These are phyloP conservation scores for Tetrapedia diversipes DNA, from an alignment of 2,888 invertebrate species.

Conservation along the genomic window DNA sequence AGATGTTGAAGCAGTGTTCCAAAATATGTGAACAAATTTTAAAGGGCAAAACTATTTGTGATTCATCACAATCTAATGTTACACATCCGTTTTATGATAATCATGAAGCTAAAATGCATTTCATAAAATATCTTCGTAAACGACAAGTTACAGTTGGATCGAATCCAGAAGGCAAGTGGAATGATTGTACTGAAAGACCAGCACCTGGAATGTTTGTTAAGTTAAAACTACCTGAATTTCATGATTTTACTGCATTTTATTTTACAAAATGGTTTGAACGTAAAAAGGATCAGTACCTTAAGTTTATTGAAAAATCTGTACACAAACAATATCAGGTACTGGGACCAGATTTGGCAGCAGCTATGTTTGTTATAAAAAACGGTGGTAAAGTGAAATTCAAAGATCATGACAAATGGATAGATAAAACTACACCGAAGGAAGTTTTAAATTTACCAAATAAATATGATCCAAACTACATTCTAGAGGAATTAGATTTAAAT, in stretches of 20 bases:
- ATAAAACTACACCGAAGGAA: constrained; percentile 80
- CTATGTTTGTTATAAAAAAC: constrained; percentile 92
- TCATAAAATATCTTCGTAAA: constrained; percentile 23
- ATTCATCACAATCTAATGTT: neutral
- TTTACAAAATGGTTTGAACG: constrained; percentile 85
- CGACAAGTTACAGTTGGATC: neutral
- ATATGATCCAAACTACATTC: constrained; percentile 85
- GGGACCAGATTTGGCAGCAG: constrained; percentile 92
- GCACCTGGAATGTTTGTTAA: neutral
- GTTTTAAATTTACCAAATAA: constrained; percentile 85
- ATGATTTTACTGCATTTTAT: constrained; percentile 11
- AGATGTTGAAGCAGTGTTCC: constrained; percentile 29
- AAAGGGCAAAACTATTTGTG: neutral
- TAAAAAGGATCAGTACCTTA: constrained; percentile 80
- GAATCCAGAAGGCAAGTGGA: too few relatives aligned
- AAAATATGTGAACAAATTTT: constrained; percentile 1
- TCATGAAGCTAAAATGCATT: neutral
- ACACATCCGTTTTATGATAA: constrained; percentile 26
- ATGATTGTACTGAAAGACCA: neutral
- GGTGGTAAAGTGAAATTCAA: constrained; percentile 89
- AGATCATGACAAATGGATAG: constrained; percentile 83
- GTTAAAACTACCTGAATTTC: neutral
- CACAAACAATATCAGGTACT: constrained; percentile 86
- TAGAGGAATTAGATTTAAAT: constrained; percentile 93
- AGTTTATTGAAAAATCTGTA: constrained; percentile 85